A percentile compares a stretch with the other conserved stretches of the same genome.
These are phyloP conservation scores for Leptopterna dolabrata DNA, from an alignment of 2,888 invertebrate genomes.

Conservation along the genomic window DNA sequence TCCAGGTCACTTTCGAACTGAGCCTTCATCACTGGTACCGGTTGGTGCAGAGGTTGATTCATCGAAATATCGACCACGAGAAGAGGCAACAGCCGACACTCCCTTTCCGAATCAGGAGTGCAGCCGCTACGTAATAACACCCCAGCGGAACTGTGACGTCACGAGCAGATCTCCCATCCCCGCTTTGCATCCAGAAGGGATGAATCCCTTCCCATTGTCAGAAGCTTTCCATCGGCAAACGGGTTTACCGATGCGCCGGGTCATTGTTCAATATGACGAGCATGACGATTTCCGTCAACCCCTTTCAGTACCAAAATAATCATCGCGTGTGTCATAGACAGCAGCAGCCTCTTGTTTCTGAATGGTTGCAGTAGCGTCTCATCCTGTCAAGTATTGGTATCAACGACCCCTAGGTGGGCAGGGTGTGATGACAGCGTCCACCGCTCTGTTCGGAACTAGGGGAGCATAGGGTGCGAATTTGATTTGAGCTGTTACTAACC, in stretches of 20 bases:
- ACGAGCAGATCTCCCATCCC: neutral
- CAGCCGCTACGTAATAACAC: neutral
- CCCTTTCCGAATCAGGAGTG: neutral
- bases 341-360: neutral
- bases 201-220: neutral
- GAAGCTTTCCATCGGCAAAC: neutral
- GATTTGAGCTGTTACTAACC: too few species aligned
- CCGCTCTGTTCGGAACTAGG: too few species aligned
- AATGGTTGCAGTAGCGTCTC: neutral
- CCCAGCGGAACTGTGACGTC: neutral
- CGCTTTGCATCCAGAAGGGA: neutral
- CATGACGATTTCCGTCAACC: neutral
- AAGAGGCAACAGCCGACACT: neutral
- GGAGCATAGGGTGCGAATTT: too few species aligned
- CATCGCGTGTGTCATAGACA: neutral
- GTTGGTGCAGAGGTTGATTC: constrained; percentile 12
- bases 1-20: neutral
- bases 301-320: neutral
- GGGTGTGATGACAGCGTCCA: too few species aligned
- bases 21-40: neutral
- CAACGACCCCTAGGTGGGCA: too few species aligned
- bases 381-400: neutral
- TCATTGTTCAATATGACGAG: neutral
- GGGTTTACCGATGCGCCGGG: neutral
- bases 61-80: neutral